These are phyloP conservation scores for Tetrao urogallus DNA, from an alignment of 2,113 vertebrate genomes.

Conservation along the genomic window DNA sequence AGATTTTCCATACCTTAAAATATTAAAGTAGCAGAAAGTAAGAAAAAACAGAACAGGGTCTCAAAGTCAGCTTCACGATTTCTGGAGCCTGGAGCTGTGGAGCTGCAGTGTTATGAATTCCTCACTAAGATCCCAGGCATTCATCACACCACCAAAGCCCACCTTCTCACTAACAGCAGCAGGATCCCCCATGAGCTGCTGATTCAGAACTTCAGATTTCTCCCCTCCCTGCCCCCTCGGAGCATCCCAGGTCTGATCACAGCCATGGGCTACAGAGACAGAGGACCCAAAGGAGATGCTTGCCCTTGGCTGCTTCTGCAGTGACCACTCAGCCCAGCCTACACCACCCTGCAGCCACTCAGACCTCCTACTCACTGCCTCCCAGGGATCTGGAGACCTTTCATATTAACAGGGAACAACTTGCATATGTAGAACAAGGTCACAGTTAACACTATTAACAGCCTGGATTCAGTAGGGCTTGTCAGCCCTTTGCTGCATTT, in stretches of 20 bases:
- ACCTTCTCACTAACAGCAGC: neutral
- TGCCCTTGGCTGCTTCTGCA: neutral
- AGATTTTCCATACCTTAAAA: neutral
- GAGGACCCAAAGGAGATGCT: neutral
- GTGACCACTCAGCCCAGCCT: neutral
- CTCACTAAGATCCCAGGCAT: neutral
- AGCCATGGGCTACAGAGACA: neutral
- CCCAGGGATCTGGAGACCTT: neutral
- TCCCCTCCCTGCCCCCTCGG: neutral
- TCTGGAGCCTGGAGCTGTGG: neutral
- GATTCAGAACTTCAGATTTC: neutral
- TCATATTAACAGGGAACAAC: neutral
- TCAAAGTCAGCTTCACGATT: neutral
- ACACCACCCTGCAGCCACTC: neutral
- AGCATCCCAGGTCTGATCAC: neutral
- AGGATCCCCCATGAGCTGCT: neutral
- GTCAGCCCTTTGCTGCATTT: neutral
- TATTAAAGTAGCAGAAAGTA: neutral
- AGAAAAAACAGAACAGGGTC: neutral
- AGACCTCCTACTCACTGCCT: neutral
- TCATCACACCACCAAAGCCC: neutral
- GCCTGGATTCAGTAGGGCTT: neutral
- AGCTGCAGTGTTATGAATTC: neutral
- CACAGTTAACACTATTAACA: neutral
- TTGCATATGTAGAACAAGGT: neutral